A percentile compares a stretch with the other conserved stretches of the same genome.
Evolutionary conservation across 2,888 invertebrate species (phyloP).

Genomic region (Philereme vetulata): DNA sequence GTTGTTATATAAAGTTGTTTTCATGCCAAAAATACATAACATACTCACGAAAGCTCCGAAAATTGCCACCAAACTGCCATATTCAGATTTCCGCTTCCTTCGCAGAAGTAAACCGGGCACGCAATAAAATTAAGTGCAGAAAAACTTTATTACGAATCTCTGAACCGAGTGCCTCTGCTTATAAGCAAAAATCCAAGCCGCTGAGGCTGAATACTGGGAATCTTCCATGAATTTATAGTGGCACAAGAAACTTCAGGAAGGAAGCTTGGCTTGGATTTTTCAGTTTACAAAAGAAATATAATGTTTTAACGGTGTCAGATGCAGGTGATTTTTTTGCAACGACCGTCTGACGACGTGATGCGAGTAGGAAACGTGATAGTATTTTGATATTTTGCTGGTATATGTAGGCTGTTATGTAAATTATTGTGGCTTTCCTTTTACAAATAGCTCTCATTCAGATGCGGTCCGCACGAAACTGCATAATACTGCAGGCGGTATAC

Average conservation of each 20-base stretch:
- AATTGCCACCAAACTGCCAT: slow-evolving; percentile 21
- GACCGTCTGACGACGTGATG: slow-evolving; percentile 22
- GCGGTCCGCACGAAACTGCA: slow-evolving; percentile 14
- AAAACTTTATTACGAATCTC: slow-evolving; percentile 53
- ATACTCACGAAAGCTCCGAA: slow-evolving; percentile 7
- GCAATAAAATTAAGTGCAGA: slow-evolving; percentile 49
- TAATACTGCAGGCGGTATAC: slow-evolving; percentile 8
- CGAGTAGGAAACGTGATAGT: slow-evolving; percentile 19
- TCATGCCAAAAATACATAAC: not conserved
- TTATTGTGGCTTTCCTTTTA: slow-evolving; percentile 16
- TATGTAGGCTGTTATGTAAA: slow-evolving; percentile 24
- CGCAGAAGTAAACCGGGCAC: slow-evolving; percentile 38
- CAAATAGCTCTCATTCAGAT: slow-evolving; percentile 18
- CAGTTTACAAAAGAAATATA: slow-evolving; percentile 49
- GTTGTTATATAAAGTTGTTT: slow-evolving; percentile 1
- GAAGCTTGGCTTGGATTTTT: slow-evolving; percentile 50
- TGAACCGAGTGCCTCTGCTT: slow-evolving; percentile 35
- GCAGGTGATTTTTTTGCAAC: slow-evolving; percentile 39
- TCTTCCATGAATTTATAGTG: slow-evolving; percentile 58
- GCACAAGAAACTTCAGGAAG: slow-evolving; percentile 55
- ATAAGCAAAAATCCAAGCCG: slow-evolving; percentile 50
- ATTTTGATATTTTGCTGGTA: slow-evolving; percentile 21
- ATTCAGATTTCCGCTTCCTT: slow-evolving; percentile 31
- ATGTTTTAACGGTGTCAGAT: slow-evolving; percentile 45
- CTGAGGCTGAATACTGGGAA: slow-evolving; percentile 43